A percentile compares a stretch with the other conserved stretches of the same genome.
Conservation (phyloP, 2,113 vertebrate species). For the Naja naja region DNA sequence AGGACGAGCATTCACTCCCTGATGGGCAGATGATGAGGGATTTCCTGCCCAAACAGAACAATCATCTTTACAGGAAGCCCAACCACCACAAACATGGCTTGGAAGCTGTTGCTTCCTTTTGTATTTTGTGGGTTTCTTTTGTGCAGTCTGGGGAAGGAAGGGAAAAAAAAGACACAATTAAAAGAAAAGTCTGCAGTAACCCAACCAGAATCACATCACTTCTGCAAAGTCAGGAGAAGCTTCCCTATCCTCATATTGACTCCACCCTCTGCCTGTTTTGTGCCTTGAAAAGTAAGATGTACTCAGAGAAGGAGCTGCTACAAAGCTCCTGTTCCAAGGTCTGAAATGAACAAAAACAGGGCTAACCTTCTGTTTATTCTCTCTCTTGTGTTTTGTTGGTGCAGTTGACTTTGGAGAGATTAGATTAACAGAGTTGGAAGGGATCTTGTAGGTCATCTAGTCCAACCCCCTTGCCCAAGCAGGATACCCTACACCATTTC, state of each 20-base stretch:
- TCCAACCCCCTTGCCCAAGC: too few species aligned
- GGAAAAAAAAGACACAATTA: background rate
- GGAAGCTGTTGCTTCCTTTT: background rate
- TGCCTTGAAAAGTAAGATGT: background rate
- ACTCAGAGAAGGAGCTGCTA: background rate
- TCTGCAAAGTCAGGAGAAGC: background rate
- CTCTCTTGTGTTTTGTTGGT: background rate
- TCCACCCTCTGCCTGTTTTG: background rate
- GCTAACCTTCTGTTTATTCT: background rate
- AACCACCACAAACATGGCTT: background rate
- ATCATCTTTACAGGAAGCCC: background rate
- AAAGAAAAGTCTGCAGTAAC: background rate
- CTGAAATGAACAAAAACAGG: background rate
- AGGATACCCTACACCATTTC: too few species aligned
- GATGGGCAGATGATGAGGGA: background rate
- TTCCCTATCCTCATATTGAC: background rate
- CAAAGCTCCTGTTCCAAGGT: background rate
- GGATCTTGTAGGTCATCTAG: too few species aligned
- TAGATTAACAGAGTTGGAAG: too few species aligned
- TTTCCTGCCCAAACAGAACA: background rate
- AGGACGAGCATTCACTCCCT: background rate
- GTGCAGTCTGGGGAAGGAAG: background rate
- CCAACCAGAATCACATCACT: background rate
- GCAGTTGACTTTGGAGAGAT: background rate
- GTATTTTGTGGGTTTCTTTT: background rate